phyloP scores from a whole-genome alignment of 2,113 vertebrate species.

The Melanocharis versteri region DNA sequence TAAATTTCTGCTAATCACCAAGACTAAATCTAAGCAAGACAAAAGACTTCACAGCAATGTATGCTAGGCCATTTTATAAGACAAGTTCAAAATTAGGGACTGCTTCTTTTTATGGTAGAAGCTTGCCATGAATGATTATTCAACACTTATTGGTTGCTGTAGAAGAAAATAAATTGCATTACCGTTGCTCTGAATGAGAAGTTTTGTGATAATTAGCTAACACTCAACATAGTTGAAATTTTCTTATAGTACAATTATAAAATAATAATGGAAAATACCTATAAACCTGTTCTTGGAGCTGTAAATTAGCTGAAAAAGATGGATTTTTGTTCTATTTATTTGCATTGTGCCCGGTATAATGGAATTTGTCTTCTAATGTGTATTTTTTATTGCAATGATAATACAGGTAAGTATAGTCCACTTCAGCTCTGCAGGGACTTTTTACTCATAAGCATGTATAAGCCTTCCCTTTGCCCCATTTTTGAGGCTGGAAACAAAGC shows the following conservation, averaged over 20 bases:
- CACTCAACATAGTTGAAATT: neutral
- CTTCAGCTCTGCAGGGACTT: neutral
- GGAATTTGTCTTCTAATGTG: neutral
- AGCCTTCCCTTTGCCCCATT: neutral
- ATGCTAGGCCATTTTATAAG: neutral
- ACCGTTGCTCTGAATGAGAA: neutral
- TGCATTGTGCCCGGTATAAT: neutral
- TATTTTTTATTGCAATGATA: neutral
- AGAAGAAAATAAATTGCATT: neutral
- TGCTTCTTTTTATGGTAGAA: neutral
- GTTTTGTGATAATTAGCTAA: neutral
- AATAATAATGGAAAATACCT: neutral
- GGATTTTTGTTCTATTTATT: neutral
- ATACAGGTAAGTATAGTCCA: neutral
- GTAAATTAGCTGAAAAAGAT: neutral
- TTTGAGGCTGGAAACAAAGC: neutral
- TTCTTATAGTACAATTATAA: neutral
- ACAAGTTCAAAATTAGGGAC: neutral
- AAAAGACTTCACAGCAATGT: neutral
- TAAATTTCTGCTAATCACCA: neutral
- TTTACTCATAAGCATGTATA: neutral
- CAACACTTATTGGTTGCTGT: neutral
- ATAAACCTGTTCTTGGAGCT: neutral
- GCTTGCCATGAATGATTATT: neutral
- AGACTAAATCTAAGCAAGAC: neutral